Evolutionary conservation across 2,888 invertebrate species (phyloP).

Genomic region (Saturnia japonica): DNA sequence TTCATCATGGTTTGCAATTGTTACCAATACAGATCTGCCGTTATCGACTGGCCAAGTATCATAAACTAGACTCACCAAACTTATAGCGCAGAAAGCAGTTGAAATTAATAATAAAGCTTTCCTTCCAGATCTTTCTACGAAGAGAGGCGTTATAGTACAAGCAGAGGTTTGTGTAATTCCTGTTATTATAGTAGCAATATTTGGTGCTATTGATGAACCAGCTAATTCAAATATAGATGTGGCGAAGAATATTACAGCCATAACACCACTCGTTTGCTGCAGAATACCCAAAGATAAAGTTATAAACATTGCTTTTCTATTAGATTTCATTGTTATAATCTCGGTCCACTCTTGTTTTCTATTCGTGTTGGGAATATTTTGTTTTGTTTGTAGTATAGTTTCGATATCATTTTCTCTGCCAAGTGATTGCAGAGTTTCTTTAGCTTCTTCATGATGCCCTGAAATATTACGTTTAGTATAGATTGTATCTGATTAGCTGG

Average conservation of each 20-base stretch:
- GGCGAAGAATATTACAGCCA: constrained; percentile 45
- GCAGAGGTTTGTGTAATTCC: constrained; percentile 47
- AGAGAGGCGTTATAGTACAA: constrained; percentile 45
- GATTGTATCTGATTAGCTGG: not conserved
- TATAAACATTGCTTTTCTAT: constrained; percentile 49
- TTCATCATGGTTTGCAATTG: too few relatives aligned
- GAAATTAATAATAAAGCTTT: constrained; percentile 47
- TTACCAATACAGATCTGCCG: too few relatives aligned
- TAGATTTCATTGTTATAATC: constrained; percentile 44
- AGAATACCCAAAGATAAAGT: constrained; percentile 42
- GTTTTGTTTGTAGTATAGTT: constrained; percentile 33
- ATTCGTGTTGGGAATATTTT: constrained; percentile 28
- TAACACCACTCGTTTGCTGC: constrained; percentile 50
- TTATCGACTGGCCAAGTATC: too few relatives aligned
- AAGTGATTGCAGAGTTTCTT: constrained; percentile 37
- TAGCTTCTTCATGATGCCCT: constrained; percentile 43
- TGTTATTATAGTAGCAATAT: constrained; percentile 53
- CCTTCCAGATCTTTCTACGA: constrained; percentile 54
- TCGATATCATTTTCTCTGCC: constrained; percentile 48
- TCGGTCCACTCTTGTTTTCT: constrained; percentile 40
- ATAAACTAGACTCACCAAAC: constrained; percentile 47
- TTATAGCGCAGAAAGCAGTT: constrained; percentile 43
- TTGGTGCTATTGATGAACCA: constrained; percentile 43
- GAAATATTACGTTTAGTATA: constrained; percentile 32
- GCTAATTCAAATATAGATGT: constrained; percentile 53